Evolutionary conservation across 2,888 invertebrate genomes (phyloP).

Genomic region (Tanytarsus gracilentus): DNA sequence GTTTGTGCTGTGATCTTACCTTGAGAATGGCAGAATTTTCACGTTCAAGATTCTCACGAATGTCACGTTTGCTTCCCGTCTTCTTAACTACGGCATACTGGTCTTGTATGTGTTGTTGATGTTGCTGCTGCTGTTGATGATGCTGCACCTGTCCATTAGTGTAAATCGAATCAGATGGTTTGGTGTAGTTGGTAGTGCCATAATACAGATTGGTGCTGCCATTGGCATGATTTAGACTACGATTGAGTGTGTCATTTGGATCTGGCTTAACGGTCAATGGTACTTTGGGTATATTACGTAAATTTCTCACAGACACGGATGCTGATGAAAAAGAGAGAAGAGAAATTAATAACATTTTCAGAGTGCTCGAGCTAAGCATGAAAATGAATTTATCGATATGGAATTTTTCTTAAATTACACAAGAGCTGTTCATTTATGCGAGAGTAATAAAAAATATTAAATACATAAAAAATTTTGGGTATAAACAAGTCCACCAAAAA

Average conservation of each 20-base stretch:
- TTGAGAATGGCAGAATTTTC: constrained; percentile 28
- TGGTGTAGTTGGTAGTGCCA: constrained; percentile 6
- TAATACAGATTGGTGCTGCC: not conserved
- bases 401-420: constrained; percentile 19
- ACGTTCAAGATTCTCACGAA: constrained; percentile 25
- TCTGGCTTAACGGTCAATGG: constrained; percentile 42
- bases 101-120: constrained; percentile 18
- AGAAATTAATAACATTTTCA: constrained; percentile 2
- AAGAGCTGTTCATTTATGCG: constrained; percentile 21
- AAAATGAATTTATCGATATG: not conserved
- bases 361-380: constrained; percentile 21
- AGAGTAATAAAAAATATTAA: constrained; percentile 5
- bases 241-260: constrained; percentile 32
- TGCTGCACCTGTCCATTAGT: constrained; percentile 24
- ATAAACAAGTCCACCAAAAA: constrained; percentile 24
- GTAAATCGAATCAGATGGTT: constrained; percentile 16
- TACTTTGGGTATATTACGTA: constrained; percentile 42
- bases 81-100: constrained; percentile 28
- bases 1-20: constrained; percentile 15
- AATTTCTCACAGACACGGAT: constrained; percentile 55
- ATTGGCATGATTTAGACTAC: constrained; percentile 5
- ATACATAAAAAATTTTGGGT: constrained; percentile 13
- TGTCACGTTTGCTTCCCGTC: constrained; percentile 23
- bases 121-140: not conserved
- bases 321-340: constrained; percentile 42